phyloP scores from a whole-genome alignment of 2,888 invertebrate species.

The Pheosia gnoma region DNA sequence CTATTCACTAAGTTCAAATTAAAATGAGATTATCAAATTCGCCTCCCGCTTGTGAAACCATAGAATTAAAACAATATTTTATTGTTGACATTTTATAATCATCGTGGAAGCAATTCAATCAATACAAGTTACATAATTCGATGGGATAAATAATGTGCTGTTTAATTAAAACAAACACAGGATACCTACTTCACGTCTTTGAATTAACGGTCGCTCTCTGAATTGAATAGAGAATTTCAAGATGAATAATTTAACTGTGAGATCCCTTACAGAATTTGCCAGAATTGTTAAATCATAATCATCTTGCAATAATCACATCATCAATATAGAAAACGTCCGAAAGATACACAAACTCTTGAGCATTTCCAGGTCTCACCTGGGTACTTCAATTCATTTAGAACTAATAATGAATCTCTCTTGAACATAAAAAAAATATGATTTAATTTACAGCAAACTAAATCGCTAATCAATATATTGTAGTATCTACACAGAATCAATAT shows the following conservation, averaged over 20 bases:
- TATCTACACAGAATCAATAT: no score
- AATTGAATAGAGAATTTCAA: constrained; percentile 1
- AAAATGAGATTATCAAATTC: constrained; percentile 40
- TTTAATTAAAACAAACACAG: constrained; percentile 13
- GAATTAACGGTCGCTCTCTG: neutral
- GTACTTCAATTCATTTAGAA: neutral
- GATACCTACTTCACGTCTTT: neutral
- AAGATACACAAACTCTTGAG: neutral
- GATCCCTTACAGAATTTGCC: no score
- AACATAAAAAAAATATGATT: neutral
- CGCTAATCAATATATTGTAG: no score
- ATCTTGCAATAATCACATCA: no score
- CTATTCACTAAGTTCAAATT: constrained; percentile 35
- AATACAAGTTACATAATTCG: constrained; percentile 27
- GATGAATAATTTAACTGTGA: no score
- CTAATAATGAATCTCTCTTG: constrained; percentile 5
- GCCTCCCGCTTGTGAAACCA: constrained; percentile 33
- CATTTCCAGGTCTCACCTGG: neutral
- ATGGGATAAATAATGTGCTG: constrained; percentile 40
- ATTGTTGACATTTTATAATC: constrained; percentile 1
- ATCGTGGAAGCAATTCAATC: constrained; percentile 23
- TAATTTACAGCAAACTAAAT: neutral
- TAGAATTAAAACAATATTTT: neutral
- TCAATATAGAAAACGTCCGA: no score
- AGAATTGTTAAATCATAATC: no score